phyloP scores from a whole-genome alignment of 2,888 invertebrate genomes.

The Lasioglossum villosulum region DNA sequence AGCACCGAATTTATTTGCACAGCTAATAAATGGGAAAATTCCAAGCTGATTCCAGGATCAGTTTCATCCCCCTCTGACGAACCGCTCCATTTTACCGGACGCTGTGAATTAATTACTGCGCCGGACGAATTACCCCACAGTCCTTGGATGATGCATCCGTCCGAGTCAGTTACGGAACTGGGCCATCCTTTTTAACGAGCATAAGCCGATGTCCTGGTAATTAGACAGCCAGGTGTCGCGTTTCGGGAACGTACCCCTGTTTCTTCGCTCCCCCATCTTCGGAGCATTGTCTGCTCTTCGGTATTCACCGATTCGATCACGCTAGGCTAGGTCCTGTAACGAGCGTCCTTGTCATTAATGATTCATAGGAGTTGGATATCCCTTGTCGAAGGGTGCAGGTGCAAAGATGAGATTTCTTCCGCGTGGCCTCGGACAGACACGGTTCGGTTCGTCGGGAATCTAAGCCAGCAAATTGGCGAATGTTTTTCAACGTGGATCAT shows the following conservation, averaged over 20 bases:
- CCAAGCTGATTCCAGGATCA: neutral
- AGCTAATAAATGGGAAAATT: neutral
- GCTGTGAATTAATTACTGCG: neutral
- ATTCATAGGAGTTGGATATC: conserved; percentile 73
- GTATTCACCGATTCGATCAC: conserved; percentile 80
- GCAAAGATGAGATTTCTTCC: conserved; percentile 34
- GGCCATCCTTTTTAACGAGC: conserved; percentile 50
- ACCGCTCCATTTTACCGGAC: neutral
- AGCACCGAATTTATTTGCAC: neutral
- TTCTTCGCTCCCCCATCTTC: conserved; percentile 53
- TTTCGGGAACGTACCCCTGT: conserved; percentile 44
- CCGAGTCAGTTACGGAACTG: neutral
- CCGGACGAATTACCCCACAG: neutral
- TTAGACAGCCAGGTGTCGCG: conserved; percentile 75
- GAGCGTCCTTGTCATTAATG: conserved; percentile 77
- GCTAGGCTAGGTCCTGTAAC: conserved; percentile 79
- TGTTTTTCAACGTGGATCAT: conserved; percentile 43
- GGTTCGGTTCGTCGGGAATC: conserved; percentile 34
- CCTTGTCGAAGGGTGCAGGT: conserved; percentile 56
- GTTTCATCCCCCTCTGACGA: neutral
- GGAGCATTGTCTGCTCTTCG: conserved; percentile 76
- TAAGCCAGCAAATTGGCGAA: conserved; percentile 54
- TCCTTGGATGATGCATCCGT: neutral
- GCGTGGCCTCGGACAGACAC: conserved; percentile 50
- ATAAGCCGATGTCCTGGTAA: conserved; percentile 55